Conservation (phyloP, 1,140 invertebrate species). For the Drosophila kurseongensis region DNA sequence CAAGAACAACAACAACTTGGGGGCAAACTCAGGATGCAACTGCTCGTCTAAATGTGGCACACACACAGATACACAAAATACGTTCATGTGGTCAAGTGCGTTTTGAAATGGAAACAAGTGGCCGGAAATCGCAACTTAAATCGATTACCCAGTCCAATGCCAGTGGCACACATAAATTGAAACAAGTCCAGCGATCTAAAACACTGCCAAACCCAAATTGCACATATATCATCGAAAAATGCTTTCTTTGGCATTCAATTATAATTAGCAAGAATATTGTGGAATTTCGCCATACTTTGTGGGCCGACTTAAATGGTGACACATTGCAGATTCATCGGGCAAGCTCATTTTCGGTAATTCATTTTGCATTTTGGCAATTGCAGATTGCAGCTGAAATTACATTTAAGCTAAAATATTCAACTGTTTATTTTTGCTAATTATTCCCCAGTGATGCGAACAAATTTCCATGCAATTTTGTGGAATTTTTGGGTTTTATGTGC, state of each 20-base stretch:
- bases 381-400: conserved; percentile 1
- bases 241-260: not conserved
- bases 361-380: not conserved
- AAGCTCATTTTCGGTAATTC: conserved; percentile 14
- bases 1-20: conserved; percentile 32
- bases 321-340: not conserved
- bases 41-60: conserved; percentile 28
- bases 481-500: not conserved
- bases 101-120: conserved; percentile 43
- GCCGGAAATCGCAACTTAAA: conserved; percentile 48
- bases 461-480: not conserved
- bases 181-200: conserved; percentile 8
- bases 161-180: conserved; percentile 31
- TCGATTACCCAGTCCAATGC: conserved; percentile 41
- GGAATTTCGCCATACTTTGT: not conserved
- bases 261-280: not conserved
- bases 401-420: not conserved
- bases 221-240: conserved; percentile 1
- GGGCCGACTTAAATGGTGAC: conserved; percentile 1
- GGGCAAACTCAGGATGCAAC: conserved; percentile 20
- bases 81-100: conserved; percentile 23
- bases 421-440: conserved; percentile 10
- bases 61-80: conserved; percentile 15
- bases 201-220: not conserved
- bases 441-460: conserved; percentile 1